phyloP scores from a whole-genome alignment of 2,113 vertebrate genomes.

The Larimichthys crocea region DNA sequence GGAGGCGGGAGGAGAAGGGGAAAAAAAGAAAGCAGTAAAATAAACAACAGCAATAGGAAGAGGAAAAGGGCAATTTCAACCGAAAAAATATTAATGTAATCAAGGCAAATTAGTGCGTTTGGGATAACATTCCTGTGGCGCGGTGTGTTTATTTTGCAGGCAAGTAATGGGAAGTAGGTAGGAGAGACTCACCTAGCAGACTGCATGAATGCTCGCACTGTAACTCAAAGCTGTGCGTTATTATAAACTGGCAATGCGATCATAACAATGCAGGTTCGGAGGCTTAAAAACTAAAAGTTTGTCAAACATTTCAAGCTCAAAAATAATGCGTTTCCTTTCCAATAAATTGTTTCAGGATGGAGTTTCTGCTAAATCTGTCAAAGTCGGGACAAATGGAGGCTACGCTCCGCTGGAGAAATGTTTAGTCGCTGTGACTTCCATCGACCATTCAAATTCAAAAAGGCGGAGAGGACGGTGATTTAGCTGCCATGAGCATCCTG shows the following conservation, averaged over 20 bases:
- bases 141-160: slow-evolving; percentile 75
- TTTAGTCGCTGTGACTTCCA: slow-evolving; percentile 17
- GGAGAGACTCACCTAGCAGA: neutral
- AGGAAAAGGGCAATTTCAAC: slow-evolving; percentile 84
- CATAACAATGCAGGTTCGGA: neutral
- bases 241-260: slow-evolving; percentile 3
- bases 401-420: neutral
- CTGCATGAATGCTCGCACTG: slow-evolving; percentile 2
- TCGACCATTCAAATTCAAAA: slow-evolving; percentile 24
- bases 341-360: slow-evolving; percentile 1
- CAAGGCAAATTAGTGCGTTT: slow-evolving; percentile 82
- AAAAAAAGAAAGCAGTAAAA: slow-evolving; percentile 24
- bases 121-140: slow-evolving; percentile 82
- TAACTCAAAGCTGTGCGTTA: slow-evolving; percentile 4
- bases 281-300: neutral
- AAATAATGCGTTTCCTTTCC: slow-evolving; percentile 3
- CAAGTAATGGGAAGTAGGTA: slow-evolving; percentile 63
- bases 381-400: slow-evolving; percentile 18
- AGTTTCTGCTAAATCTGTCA: slow-evolving; percentile 15
- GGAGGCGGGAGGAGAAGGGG: slow-evolving; percentile 51
- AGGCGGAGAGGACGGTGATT: slow-evolving; percentile 23
- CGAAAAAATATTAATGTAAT: slow-evolving; percentile 86
- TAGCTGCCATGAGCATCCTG: slow-evolving; percentile 61
- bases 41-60: slow-evolving; percentile 83
- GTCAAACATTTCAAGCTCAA: too few species aligned